phyloP scores from a whole-genome alignment of 2,888 invertebrate species.

The Pristionchus exspectatus region DNA sequence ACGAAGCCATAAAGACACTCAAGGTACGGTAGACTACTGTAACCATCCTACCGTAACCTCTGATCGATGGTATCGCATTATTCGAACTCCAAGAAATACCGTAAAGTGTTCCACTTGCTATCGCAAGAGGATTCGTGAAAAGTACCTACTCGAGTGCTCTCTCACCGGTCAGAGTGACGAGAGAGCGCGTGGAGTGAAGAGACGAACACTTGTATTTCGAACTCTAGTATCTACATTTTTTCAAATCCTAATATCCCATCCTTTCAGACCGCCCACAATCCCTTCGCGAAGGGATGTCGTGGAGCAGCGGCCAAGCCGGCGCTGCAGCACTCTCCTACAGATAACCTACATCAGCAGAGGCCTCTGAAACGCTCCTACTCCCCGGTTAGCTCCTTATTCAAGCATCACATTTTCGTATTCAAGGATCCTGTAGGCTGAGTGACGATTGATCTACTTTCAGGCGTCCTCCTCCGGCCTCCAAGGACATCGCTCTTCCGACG shows the following conservation, averaged over 20 bases:
- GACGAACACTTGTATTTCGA: background rate
- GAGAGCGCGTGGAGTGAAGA: too few species aligned
- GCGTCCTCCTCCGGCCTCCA: background rate
- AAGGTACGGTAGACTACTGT: conserved; percentile 40
- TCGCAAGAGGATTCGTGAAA: too few species aligned
- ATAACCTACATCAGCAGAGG: background rate
- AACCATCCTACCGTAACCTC: background rate
- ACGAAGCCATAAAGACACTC: conserved; percentile 38
- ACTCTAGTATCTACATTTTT: too few species aligned
- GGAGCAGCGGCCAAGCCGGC: background rate
- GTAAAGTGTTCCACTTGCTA: too few species aligned
- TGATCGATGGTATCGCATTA: background rate
- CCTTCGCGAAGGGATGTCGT: conserved; percentile 51
- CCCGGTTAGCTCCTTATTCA: background rate
- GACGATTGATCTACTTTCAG: background rate
- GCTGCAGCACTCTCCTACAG: background rate
- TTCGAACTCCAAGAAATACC: too few species aligned
- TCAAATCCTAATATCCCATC: background rate
- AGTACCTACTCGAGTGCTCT: too few species aligned
- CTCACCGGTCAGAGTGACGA: too few species aligned
- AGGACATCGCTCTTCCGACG: background rate
- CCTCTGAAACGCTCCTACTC: background rate
- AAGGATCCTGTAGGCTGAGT: too few species aligned
- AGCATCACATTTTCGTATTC: too few species aligned
- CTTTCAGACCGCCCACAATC: conserved; percentile 40